A percentile compares a stretch with the other conserved stretches of the same genome.
Conservation (phyloP, 2,113 vertebrate species). For the Camelus bactrianus region DNA sequence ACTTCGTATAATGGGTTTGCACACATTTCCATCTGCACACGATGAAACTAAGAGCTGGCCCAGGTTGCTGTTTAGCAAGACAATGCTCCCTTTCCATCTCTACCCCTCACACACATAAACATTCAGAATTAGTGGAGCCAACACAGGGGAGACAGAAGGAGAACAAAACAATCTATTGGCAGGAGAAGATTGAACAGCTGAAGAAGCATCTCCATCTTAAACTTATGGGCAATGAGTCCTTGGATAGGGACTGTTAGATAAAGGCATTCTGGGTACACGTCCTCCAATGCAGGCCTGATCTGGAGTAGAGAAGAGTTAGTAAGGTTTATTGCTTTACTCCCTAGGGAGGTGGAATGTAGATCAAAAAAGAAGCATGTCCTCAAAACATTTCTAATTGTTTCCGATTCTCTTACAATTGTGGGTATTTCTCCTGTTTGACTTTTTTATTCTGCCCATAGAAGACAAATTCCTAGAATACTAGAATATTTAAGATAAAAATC, state of each 20-base stretch:
- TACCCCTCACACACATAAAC: not conserved
- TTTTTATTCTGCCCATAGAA: not conserved
- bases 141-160: not conserved
- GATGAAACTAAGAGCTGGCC: conserved; percentile 57
- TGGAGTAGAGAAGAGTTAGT: not conserved
- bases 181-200: not conserved
- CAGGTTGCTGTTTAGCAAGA: conserved; percentile 57
- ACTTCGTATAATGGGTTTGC: not conserved
- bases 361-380: not conserved
- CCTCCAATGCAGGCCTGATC: not conserved
- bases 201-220: not conserved
- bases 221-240: not conserved
- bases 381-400: not conserved
- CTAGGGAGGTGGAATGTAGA: not conserved
- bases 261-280: not conserved
- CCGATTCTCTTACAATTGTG: not conserved
- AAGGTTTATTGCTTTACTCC: not conserved
- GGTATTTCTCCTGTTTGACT: not conserved
- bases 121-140: not conserved
- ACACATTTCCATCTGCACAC: conserved; percentile 5
- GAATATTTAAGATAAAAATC: not conserved
- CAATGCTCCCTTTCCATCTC: conserved; percentile 17
- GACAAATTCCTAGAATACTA: not conserved
- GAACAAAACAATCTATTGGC: not conserved
- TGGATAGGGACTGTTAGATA: not conserved